phyloP scores from a whole-genome alignment of 2,113 vertebrate species.

The Prochilodus magdalenae region DNA sequence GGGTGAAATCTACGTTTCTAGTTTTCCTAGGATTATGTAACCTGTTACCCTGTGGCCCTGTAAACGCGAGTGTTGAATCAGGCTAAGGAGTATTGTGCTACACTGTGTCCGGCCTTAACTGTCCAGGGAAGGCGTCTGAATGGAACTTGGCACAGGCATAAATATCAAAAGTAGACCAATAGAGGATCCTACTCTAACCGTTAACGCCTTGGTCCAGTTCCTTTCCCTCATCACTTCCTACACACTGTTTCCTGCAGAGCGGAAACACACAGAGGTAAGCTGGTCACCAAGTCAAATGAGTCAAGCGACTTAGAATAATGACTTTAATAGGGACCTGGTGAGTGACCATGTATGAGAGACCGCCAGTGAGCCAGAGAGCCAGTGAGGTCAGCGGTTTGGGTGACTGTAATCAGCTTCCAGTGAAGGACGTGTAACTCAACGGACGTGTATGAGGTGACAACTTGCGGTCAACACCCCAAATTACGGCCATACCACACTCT shows the following conservation, averaged over 20 bases:
- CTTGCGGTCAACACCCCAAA: constrained; percentile 7
- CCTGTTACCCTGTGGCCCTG: no score
- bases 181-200: background rate
- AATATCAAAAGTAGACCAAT: background rate
- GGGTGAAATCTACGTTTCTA: no score
- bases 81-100: background rate
- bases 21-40: no score
- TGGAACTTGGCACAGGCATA: background rate
- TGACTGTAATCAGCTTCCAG: background rate
- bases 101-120: background rate
- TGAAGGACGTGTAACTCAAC: background rate
- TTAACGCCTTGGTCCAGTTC: background rate
- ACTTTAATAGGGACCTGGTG: no score
- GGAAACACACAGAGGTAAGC: background rate
- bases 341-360: no score
- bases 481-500: background rate
- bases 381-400: background rate
- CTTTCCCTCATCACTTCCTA: background rate
- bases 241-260: constrained; percentile 1
- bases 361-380: no score
- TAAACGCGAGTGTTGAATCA: no score
- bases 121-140: no score
- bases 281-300: background rate
- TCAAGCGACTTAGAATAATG: no score
- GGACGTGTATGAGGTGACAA: no score